A percentile compares a stretch with the other conserved stretches of the same genome.
These are phyloP conservation scores for Xenus cinereus DNA, from an alignment of 2,113 vertebrate species.

Conservation along the genomic window DNA sequence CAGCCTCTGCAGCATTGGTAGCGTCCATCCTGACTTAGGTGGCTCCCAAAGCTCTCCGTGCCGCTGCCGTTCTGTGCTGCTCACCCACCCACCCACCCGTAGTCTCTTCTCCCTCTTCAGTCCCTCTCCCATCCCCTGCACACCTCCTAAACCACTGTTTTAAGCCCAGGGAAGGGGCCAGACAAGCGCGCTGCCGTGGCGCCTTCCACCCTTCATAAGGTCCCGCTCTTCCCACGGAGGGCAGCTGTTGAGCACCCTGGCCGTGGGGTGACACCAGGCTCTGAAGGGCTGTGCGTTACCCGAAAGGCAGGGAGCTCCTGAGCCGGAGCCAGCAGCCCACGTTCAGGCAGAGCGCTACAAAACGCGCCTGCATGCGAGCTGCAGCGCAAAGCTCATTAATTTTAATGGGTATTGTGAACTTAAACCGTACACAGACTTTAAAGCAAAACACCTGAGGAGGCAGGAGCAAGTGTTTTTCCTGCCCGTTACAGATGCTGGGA, in stretches of 20 bases:
- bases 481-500: not conserved
- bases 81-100: not conserved
- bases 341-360: not conserved
- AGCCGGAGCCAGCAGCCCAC: not conserved
- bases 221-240: fast-evolving
- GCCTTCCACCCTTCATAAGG: not conserved
- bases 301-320: not conserved
- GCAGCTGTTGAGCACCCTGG: not conserved
- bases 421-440: not conserved
- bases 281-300: not conserved
- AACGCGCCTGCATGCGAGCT: not conserved
- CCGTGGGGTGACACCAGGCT: not conserved
- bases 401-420: not conserved
- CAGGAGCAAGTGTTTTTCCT: not conserved
- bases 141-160: fast-evolving
- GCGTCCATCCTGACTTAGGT: fast-evolving
- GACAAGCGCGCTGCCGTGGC: not conserved
- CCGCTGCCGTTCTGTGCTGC: fast-evolving
- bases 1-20: not conserved
- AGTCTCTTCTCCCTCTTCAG: fast-evolving
- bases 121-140: not conserved
- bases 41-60: not conserved
- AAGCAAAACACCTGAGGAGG: slow-evolving; percentile 6
- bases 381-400: slow-evolving; percentile 12
- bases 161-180: not conserved